A percentile compares a stretch with the other conserved stretches of the same genome.
These are phyloP conservation scores for Acanthopagrus latus DNA, from an alignment of 2,797 vertebrate species.

Conservation along the genomic window DNA sequence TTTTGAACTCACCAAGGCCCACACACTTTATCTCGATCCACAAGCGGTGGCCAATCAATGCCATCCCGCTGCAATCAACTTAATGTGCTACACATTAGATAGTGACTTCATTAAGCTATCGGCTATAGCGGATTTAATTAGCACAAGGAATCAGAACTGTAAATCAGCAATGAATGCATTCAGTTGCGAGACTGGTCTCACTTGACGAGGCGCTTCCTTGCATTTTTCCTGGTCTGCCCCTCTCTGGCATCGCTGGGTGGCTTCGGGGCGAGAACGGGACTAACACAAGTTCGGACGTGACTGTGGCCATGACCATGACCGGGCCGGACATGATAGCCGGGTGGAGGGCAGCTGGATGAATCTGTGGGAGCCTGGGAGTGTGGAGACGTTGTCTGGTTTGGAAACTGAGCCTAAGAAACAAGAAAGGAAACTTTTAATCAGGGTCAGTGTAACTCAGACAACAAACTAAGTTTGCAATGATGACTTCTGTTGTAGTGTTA, in stretches of 20 bases:
- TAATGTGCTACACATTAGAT: slow-evolving; percentile 19
- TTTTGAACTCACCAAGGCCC: slow-evolving; percentile 65
- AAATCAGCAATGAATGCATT: slow-evolving; percentile 18
- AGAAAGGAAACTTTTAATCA: slow-evolving; percentile 49
- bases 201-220: slow-evolving; percentile 89
- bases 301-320: slow-evolving; percentile 77
- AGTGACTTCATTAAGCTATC: slow-evolving; percentile 20
- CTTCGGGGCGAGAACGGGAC: slow-evolving; percentile 77
- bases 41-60: slow-evolving; percentile 36
- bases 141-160: slow-evolving; percentile 6
- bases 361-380: slow-evolving; percentile 65
- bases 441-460: background rate
- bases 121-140: background rate
- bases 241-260: slow-evolving; percentile 85
- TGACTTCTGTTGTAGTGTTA: background rate
- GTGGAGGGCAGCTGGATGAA: slow-evolving; percentile 75
- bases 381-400: slow-evolving; percentile 77
- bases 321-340: slow-evolving; percentile 75
- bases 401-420: slow-evolving; percentile 83
- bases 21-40: slow-evolving; percentile 45
- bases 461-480: slow-evolving; percentile 6
- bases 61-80: slow-evolving; percentile 27
- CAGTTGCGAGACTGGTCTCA: slow-evolving; percentile 81
- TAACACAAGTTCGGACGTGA: slow-evolving; percentile 79
- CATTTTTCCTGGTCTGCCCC: slow-evolving; percentile 83